phyloP scores from a whole-genome alignment of 1,140 invertebrate species.

The Drosophila takahashii region DNA sequence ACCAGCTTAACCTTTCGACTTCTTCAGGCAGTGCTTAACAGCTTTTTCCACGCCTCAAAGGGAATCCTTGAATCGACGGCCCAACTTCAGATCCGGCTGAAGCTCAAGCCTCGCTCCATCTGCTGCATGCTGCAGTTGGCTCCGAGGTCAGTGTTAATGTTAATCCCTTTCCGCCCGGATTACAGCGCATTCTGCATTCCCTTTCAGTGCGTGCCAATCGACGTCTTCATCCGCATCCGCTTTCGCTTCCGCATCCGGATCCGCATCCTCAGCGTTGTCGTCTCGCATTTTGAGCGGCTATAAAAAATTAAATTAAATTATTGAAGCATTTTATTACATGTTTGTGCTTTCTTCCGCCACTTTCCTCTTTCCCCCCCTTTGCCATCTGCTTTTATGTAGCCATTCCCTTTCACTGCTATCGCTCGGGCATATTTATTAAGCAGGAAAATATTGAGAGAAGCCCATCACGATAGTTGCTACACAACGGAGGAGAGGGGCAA shows the following conservation, averaged over 20 bases:
- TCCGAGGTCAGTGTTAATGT: slow-evolving; percentile 33
- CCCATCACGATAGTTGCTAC: slow-evolving; percentile 66
- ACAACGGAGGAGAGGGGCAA: slow-evolving; percentile 4
- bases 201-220: slow-evolving; percentile 25
- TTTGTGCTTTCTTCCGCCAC: slow-evolving; percentile 52
- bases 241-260: slow-evolving; percentile 5
- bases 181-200: slow-evolving; percentile 53
- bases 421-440: slow-evolving; percentile 65
- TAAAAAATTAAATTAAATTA: slow-evolving; percentile 72
- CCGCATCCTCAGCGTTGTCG: slow-evolving; percentile 1
- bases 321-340: slow-evolving; percentile 75
- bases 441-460: slow-evolving; percentile 67
- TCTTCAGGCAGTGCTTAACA: slow-evolving; percentile 6
- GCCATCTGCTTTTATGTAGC: background rate
- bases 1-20: slow-evolving; percentile 20
- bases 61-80: slow-evolving; percentile 26
- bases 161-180: slow-evolving; percentile 31
- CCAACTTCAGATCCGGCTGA: background rate
- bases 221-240: slow-evolving; percentile 3
- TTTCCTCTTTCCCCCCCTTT: too few relatives aligned
- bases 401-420: slow-evolving; percentile 12
- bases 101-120: background rate
- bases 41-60: slow-evolving; percentile 22
- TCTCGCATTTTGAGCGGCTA: slow-evolving; percentile 26
- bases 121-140: slow-evolving; percentile 19